A percentile compares a stretch with the other conserved stretches of the same genome.
Conservation (phyloP, 2,797 vertebrate genomes). For the Notamacropus eugenii region DNA sequence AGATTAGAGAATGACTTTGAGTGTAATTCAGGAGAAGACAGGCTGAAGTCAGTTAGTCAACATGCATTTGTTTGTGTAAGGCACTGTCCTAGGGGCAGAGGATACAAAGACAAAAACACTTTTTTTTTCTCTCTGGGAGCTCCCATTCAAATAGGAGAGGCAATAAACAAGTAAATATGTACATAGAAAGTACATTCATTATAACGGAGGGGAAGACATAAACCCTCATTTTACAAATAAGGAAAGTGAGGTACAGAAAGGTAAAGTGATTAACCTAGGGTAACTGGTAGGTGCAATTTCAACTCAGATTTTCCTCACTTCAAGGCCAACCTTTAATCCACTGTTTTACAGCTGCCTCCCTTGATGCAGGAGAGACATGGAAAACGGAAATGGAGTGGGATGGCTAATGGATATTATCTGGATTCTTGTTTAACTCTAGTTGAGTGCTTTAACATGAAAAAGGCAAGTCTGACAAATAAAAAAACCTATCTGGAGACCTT, state of each 20-base stretch:
- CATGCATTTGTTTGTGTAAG: background rate
- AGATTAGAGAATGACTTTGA: background rate
- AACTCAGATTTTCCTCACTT: background rate
- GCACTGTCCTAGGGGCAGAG: background rate
- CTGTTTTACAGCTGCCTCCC: background rate
- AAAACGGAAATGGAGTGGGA: background rate
- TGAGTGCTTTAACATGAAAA: background rate
- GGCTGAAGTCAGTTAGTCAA: background rate
- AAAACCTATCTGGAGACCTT: background rate
- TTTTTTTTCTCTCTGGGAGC: background rate
- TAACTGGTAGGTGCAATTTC: no score
- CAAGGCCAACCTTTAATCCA: background rate
- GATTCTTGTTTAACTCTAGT: background rate
- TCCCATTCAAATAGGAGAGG: background rate
- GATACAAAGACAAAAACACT: conserved; percentile 3
- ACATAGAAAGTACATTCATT: background rate
- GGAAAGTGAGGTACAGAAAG: no score
- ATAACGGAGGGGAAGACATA: background rate
- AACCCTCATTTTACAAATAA: no score
- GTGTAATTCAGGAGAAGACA: background rate
- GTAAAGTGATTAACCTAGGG: no score
- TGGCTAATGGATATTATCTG: background rate
- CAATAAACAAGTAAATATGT: background rate
- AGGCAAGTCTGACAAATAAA: background rate
- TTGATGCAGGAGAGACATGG: background rate